Evolutionary conservation across 2,797 vertebrate genomes (phyloP), one percentile per base, ranked within the genome.

Genomic region (Limosa lapponica): DNA sequence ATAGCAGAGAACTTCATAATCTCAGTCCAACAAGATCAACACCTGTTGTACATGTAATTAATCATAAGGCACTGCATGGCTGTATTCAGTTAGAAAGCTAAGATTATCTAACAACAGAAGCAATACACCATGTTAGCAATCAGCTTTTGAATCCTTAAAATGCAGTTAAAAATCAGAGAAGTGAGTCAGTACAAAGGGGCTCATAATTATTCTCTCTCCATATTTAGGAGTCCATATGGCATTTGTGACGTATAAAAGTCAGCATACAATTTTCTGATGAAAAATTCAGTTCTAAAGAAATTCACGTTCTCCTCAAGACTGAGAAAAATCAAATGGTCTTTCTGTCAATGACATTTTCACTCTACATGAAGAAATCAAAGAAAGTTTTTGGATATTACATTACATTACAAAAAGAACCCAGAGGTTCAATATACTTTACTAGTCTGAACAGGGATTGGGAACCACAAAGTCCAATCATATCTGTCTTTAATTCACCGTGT

Each of bases 231-330:
- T 96, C 96, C 96, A 96, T 96, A 95, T 94, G 94, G 95, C 90
- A 95, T 96, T 96, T 96, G 83, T 96, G 96, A 97, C 84, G 94
- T 97, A 95, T 95, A 94, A 95, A 95, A 96, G 94, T 96, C 93
- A 96, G 93, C 94, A 92, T 87, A 96, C 71, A 93, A 91, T 95
- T 89, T 96, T 92, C 94, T 92, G 93, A 94, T 94, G 89, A 90
- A 95, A 96, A 95, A 94, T 77, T 96, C 95, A 72, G 71, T 87
- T 95, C 88, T 95, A 96, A 95, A 94, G 95, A 87, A 92, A 93
- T 49, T 93, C 93, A 83, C 55, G 57, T 90, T 94, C 80, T 90
- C 87, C 49, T 95, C 6, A 4, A 92, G 83, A 87, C 86, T 92
- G 71, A 83, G 94, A 89, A 96, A 94, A 94, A 95, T 92, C 64